Conservation (phyloP, 2,888 invertebrate genomes). For the Andricus quercusramuli region DNA sequence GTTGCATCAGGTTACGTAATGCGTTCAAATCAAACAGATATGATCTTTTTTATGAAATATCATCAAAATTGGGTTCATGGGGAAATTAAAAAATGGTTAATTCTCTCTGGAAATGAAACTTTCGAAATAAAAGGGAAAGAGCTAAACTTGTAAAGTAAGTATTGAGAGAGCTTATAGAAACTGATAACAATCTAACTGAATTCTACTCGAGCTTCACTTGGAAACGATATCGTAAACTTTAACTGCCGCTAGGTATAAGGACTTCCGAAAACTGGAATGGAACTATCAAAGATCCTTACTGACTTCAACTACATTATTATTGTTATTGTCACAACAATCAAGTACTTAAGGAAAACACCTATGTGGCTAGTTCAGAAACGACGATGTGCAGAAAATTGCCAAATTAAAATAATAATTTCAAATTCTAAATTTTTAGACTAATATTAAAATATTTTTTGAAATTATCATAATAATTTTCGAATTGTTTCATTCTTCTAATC, state of each 20-base stretch:
- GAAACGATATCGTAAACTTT: slow-evolving; percentile 20
- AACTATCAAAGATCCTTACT: neutral
- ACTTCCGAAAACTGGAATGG: neutral
- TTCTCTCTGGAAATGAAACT: too few relatives aligned
- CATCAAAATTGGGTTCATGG: neutral
- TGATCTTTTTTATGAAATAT: too few relatives aligned
- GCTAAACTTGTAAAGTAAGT: neutral
- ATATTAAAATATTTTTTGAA: too few relatives aligned
- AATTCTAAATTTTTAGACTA: too few relatives aligned
- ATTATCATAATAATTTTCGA: too few relatives aligned
- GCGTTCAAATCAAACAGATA: too few relatives aligned
- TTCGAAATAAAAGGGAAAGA: neutral
- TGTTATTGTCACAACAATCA: neutral
- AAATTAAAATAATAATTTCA: too few relatives aligned
- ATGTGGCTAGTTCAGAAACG: neutral
- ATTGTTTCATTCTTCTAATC: too few relatives aligned
- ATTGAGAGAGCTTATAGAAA: neutral
- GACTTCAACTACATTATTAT: neutral
- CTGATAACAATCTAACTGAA: slow-evolving; percentile 12
- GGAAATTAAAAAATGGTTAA: neutral
- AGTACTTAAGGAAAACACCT: neutral
- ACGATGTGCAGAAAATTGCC: slow-evolving; percentile 47
- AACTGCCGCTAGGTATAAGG: neutral
- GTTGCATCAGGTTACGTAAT: too few relatives aligned
- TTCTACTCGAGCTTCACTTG: neutral